Evolutionary conservation across 2,113 vertebrate genomes (phyloP), one percentile per base, ranked within the genome.

Genomic region (Nothoprocta pentlandii): DNA sequence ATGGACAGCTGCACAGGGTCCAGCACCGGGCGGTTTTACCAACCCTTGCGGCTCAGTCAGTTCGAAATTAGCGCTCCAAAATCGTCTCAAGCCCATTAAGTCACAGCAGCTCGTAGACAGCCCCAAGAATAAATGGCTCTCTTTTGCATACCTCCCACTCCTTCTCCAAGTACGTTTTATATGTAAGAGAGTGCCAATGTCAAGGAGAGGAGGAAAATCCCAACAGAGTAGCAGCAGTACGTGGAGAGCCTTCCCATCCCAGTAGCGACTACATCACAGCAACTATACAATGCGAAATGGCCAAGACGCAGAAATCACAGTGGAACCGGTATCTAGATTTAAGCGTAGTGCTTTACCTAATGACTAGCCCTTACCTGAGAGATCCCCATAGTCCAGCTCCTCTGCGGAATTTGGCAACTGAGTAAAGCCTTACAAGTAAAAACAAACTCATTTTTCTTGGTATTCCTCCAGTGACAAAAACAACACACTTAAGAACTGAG

Each of bases 341-440:
- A 88, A 97, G 93, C 92, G 94, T 90, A 95, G 94, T 16, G 30
- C 94, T 95, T 96, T 97, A 97, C 97, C 98, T 98, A 97, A 54
- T 8, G 51, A 90, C 98, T 98, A 97, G 97, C 98, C 97, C 98
- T 98, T 98, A 98, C 98, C 98, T 98, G 98, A 96, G 97, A 97
- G 97, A 81, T 98, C 98, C 97, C 98, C 98, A 98, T 96, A 97
- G 97, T 98, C 98, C 97, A 98, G 98, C 95, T 98, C 98, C 97
- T 98, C 98, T 96, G 98, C 98, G 86, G 98, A 98, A 98, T 98
- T 98, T 97, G 98, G 98, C 98, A 98, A 98, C 97, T 98, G 98
- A 98, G 98, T 98, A 97, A 98, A 97, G 98, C 98, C 98, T 98
- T 98, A 98, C 97, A 98, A 98, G 97, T 97, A 97, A 98, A 98